A percentile compares a stretch with the other conserved stretches of the same genome.
phyloP scores from a whole-genome alignment of 2,113 vertebrate genomes.

The Microcebus lehilahytsara region DNA sequence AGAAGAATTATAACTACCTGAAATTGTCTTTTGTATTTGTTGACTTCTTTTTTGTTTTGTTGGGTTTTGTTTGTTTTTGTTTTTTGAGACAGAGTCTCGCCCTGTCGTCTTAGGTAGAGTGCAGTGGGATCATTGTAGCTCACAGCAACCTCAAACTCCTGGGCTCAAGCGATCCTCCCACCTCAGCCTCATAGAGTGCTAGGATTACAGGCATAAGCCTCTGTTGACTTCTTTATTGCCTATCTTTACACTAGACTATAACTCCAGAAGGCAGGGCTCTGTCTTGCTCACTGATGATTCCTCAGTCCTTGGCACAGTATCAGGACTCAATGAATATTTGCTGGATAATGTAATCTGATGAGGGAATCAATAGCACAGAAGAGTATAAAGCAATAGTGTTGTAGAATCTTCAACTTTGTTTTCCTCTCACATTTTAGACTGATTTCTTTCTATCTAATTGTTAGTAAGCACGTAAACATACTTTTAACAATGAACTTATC shows the following conservation, averaged over 20 bases:
- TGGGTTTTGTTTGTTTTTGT: too few relatives aligned
- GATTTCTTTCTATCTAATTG: neutral
- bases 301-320: neutral
- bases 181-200: too few relatives aligned
- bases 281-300: neutral
- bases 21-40: neutral
- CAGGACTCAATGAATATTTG: neutral
- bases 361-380: neutral
- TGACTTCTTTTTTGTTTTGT: neutral
- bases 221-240: neutral
- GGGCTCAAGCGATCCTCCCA: too few relatives aligned
- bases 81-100: too few relatives aligned
- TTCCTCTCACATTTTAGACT: neutral
- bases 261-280: neutral
- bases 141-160: too few relatives aligned
- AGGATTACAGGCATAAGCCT: too few relatives aligned
- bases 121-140: too few relatives aligned
- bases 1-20: neutral
- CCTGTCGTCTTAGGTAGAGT: too few relatives aligned
- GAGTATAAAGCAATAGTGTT: neutral
- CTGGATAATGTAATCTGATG: neutral
- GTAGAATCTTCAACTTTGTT: neutral
- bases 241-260: neutral
- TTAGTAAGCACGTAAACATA: neutral
- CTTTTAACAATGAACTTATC: neutral